phyloP scores from a whole-genome alignment of 1,140 invertebrate species.

The Trichonephila clavata region DNA sequence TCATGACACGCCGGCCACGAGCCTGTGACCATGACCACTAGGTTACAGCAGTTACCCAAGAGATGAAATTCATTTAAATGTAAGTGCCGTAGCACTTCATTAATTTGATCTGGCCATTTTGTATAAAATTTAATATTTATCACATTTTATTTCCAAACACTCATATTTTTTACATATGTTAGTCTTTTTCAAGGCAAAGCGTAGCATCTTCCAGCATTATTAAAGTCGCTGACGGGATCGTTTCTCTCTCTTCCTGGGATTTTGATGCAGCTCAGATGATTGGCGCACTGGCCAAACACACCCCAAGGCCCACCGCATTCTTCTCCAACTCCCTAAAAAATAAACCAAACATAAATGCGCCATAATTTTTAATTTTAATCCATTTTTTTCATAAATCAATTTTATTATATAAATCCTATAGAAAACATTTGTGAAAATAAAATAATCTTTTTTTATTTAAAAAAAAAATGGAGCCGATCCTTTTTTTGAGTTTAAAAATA shows the following conservation, averaged over 20 bases:
- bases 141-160: neutral
- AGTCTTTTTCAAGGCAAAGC: constrained; percentile 33
- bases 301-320: constrained; percentile 73
- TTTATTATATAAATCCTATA: too few species aligned
- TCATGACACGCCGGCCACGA: too few species aligned
- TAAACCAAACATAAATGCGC: neutral
- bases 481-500: neutral
- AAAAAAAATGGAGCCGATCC: too few species aligned
- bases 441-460: too few species aligned
- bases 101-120: too few species aligned
- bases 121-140: too few species aligned
- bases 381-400: too few species aligned
- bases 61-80: too few species aligned
- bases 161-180: neutral
- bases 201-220: constrained; percentile 33
- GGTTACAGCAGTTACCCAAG: too few species aligned
- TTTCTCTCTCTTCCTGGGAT: neutral
- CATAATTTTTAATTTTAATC: neutral
- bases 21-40: too few species aligned
- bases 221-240: constrained; percentile 49
- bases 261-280: constrained; percentile 36
- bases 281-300: constrained; percentile 25
- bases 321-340: constrained; percentile 64
- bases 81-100: too few species aligned
- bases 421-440: too few species aligned